Conservation (phyloP, 2,888 invertebrate species). For the Tachina fera region DNA sequence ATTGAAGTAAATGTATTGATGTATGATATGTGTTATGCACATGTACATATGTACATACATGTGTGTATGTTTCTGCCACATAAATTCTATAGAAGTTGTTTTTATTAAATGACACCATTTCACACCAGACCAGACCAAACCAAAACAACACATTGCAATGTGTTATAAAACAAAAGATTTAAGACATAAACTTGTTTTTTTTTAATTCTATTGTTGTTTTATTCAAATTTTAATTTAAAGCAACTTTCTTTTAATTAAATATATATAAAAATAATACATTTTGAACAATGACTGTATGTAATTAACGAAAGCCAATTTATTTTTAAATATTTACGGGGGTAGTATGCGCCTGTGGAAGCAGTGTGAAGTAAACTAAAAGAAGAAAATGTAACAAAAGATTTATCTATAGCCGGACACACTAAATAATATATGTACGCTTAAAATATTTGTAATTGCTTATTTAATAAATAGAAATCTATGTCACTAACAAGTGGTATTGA, state of each 20-base stretch:
- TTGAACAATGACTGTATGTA: background rate
- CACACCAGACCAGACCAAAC: background rate
- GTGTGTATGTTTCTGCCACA: background rate
- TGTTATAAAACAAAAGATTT: conserved; percentile 56
- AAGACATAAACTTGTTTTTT: conserved; percentile 53
- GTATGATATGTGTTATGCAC: background rate
- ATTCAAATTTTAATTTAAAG: background rate
- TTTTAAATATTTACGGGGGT: no score
- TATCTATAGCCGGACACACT: no score
- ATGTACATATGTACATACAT: conserved; percentile 7
- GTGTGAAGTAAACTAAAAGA: no score
- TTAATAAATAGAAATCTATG: no score
- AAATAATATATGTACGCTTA: no score
- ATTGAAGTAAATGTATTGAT: background rate
- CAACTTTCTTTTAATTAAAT: conserved; percentile 13
- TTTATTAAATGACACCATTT: conserved; percentile 48
- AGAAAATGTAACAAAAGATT: no score
- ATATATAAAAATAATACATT: background rate
- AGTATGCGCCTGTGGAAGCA: no score
- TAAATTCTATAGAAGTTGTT: conserved; percentile 43
- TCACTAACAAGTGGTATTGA: no score
- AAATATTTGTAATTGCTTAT: no score
- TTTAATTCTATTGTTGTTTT: background rate
- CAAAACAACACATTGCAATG: background rate
- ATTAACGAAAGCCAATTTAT: no score